Base-by-base conservation (phyloP, 2,888 invertebrate genomes). In the Pachliopta kotzebuea region DNA sequence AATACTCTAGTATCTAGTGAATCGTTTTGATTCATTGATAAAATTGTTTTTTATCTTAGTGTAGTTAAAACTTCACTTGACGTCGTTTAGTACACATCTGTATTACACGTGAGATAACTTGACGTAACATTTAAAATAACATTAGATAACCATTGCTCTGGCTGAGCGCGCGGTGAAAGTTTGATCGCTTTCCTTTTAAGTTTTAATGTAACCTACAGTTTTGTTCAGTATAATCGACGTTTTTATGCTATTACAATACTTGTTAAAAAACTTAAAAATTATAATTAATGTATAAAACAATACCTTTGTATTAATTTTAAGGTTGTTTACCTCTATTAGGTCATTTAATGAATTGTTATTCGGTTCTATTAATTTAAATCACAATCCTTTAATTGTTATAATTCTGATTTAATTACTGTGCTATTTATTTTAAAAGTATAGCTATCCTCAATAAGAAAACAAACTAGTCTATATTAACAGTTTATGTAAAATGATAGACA, bases 131-230 rank as follows among this genome's bases (percentile, higher is more conserved):
- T 71, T 71, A 73, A 74, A 76, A 75, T 72, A 72, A 73, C 73
- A 81, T 85, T 84, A 85, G 82, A 80, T 83, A 85, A 84, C 77
- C 67, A 76, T 78, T 78, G 77, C 70, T 68, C 66, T 21, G 21
- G 68, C 68, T 65, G 60, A 60, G 62, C 57, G 67, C 70, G 20
- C 68, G 77, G 83, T 79, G 83, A 84, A 83, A 83, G 83, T 82
- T 76, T 69, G 72, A 71, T 69, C 71, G 70, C 68, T 71, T 67
- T 68, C 65, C 50, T 71, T 72, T 71, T 50, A 7, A 55, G 23
- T 62, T 62, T 65, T 64, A 60, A 52, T 50, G 21, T 49, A 21
- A 55, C 21, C 31, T 49, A 59, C 58, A 37, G 55, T 31, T 58
- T 49, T 58, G 31, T 54, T 57, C 18, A 26, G 45, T n/a, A 45